These are phyloP conservation scores for Sinonovacula constricta DNA, from an alignment of 1,140 invertebrate species.

Conservation along the genomic window DNA sequence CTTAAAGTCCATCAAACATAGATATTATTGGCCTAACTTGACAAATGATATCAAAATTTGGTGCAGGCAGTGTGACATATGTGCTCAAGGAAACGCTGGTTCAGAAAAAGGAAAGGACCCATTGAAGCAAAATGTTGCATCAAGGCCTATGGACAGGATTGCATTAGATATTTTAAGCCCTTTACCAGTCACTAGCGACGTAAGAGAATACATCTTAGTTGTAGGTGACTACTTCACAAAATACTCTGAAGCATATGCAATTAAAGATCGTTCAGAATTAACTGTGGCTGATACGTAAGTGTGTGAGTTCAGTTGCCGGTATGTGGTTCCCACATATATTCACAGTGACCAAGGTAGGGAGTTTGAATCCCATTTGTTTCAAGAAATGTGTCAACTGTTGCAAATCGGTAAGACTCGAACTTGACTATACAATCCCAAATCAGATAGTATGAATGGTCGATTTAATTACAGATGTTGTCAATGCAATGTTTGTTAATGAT, in stretches of 20 bases:
- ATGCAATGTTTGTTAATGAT: slow-evolving; percentile 47
- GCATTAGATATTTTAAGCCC: not conserved
- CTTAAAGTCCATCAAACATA: not conserved
- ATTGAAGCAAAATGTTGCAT: not conserved
- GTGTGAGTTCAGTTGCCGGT: slow-evolving; percentile 51
- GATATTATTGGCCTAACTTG: not conserved
- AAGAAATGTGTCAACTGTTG: slow-evolving; percentile 35
- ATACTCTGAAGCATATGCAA: slow-evolving; percentile 63
- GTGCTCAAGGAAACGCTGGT: not conserved
- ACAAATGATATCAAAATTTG: not conserved
- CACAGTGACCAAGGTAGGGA: slow-evolving; percentile 59
- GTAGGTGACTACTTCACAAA: slow-evolving; percentile 64
- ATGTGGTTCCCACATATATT: slow-evolving; percentile 49
- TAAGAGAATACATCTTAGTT: slow-evolving; percentile 53
- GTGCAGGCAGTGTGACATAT: not conserved
- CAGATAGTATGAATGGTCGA: slow-evolving; percentile 71
- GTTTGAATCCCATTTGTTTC: slow-evolving; percentile 60
- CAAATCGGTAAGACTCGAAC: slow-evolving; percentile 61
- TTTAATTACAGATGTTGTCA: slow-evolving; percentile 64
- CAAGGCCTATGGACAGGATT: not conserved
- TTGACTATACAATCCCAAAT: slow-evolving; percentile 69
- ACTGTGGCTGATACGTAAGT: slow-evolving; percentile 57
- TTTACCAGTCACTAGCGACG: not conserved
- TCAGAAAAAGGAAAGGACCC: not conserved
- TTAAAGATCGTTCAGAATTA: slow-evolving; percentile 59